A percentile compares a stretch with the other conserved stretches of the same genome.
These are phyloP conservation scores for Lapara coniferarum DNA, from an alignment of 2,888 invertebrate genomes.

Conservation along the genomic window DNA sequence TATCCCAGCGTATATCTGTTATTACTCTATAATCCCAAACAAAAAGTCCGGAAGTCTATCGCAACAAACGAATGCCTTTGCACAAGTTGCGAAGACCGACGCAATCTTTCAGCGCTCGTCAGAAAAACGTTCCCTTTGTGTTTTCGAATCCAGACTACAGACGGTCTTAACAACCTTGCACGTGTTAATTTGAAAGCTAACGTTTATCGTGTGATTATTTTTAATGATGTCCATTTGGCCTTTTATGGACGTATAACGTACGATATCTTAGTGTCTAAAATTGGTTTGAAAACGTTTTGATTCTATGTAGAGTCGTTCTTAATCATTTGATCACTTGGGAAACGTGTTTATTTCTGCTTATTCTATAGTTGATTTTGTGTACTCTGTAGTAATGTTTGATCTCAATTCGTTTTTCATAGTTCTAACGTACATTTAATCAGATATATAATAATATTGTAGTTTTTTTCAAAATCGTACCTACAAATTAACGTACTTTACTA, in stretches of 20 bases:
- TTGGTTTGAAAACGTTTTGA: too few relatives aligned
- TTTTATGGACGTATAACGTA: neutral
- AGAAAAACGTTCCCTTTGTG: slow-evolving; percentile 16
- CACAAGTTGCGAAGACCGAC: neutral
- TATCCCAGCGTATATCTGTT: too few relatives aligned
- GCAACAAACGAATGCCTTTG: slow-evolving; percentile 15
- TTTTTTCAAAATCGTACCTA: too few relatives aligned
- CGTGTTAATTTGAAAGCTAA: slow-evolving; percentile 12
- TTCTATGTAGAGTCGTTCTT: too few relatives aligned
- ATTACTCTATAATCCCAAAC: neutral
- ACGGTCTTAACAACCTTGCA: slow-evolving; percentile 3
- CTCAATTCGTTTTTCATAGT: too few relatives aligned
- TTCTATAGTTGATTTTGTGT: too few relatives aligned
- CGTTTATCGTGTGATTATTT: neutral
- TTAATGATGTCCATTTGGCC: neutral
- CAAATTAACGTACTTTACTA: too few relatives aligned
- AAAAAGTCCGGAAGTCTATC: neutral
- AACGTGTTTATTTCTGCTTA: too few relatives aligned
- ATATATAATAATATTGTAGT: neutral
- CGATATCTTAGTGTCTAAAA: too few relatives aligned
- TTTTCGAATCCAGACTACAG: neutral
- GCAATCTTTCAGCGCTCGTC: slow-evolving; percentile 14
- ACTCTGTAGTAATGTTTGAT: too few relatives aligned
- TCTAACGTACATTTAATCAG: too few relatives aligned
- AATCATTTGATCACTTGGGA: too few relatives aligned